Conservation (phyloP, 30 jellyfish, hydroid and myxozoan genomes). For the Turritopsis rubra region DNA sequence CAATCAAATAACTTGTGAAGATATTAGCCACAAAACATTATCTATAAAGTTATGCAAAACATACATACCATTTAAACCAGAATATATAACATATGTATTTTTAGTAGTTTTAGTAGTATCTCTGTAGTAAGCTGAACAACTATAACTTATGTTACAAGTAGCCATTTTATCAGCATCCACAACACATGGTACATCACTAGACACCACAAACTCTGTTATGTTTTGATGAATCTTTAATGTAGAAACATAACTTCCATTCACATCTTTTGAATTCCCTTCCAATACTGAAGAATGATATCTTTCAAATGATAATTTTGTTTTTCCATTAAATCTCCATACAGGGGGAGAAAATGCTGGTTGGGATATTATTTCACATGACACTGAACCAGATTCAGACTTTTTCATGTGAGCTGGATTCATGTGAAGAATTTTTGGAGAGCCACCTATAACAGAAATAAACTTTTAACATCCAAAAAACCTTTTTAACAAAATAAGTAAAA, state of each 20-base stretch:
- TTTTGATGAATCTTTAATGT: neutral
- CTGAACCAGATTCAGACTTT: neutral
- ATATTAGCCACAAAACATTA: neutral
- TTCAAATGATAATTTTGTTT: no score
- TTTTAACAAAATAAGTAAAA: neutral
- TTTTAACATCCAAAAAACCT: no score
- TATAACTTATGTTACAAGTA: slow-evolving; percentile 3
- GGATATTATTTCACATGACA: neutral
- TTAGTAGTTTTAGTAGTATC: neutral
- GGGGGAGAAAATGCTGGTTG: neutral
- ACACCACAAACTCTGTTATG: neutral
- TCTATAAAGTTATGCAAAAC: neutral
- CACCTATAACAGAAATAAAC: neutral
- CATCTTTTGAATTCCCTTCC: neutral
- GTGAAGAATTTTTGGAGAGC: neutral
- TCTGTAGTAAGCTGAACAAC: neutral
- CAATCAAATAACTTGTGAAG: neutral
- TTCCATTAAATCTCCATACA: neutral
- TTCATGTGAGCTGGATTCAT: neutral
- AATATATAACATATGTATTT: neutral
- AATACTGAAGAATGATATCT: neutral
- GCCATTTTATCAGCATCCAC: neutral
- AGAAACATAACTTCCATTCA: slow-evolving; percentile 1
- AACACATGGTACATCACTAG: neutral
- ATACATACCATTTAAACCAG: slow-evolving; percentile 22